Evolutionary conservation across 1,140 invertebrate species (phyloP).

Genomic region (Ips typographus): DNA sequence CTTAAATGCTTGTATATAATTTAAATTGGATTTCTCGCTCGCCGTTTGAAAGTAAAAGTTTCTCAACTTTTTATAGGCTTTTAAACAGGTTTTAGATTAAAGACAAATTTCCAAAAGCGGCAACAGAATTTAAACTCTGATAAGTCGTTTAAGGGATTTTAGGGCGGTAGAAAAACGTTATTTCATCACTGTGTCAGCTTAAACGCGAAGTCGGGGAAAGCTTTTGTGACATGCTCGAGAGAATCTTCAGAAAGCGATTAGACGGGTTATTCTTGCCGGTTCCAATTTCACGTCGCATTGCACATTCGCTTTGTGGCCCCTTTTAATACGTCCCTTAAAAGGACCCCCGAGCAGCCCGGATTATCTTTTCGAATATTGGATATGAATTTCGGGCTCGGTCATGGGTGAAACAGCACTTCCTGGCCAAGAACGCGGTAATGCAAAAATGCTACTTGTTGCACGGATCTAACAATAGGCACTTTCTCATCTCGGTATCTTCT

Average conservation of each 20-base stretch:
- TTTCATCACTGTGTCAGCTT: conserved; percentile 32
- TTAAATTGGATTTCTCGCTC: too few species aligned
- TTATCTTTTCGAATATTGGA: conserved; percentile 38
- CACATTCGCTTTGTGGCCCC: conserved; percentile 40
- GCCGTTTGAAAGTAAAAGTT: too few species aligned
- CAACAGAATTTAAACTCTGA: conserved; percentile 17
- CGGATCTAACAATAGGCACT: background rate
- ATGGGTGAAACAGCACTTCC: conserved; percentile 26
- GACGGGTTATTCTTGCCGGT: conserved; percentile 46
- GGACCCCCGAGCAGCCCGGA: conserved; percentile 11
- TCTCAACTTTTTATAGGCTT: too few species aligned
- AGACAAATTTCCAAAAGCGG: background rate
- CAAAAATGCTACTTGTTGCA: conserved; percentile 1
- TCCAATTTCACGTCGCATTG: conserved; percentile 46
- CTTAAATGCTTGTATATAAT: too few species aligned
- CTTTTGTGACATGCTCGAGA: conserved; percentile 35
- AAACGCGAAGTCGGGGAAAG: conserved; percentile 28
- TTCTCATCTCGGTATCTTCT: background rate
- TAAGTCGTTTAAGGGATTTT: conserved; percentile 33
- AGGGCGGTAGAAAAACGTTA: conserved; percentile 29
- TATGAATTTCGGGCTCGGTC: conserved; percentile 35
- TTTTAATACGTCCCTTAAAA: conserved; percentile 37
- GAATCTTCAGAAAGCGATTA: conserved; percentile 42
- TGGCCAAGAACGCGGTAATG: background rate
- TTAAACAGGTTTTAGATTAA: too few species aligned